Evolutionary conservation across 2,113 vertebrate genomes (phyloP), one percentile per base, ranked within the genome.

Genomic region (Mobula hypostoma): DNA sequence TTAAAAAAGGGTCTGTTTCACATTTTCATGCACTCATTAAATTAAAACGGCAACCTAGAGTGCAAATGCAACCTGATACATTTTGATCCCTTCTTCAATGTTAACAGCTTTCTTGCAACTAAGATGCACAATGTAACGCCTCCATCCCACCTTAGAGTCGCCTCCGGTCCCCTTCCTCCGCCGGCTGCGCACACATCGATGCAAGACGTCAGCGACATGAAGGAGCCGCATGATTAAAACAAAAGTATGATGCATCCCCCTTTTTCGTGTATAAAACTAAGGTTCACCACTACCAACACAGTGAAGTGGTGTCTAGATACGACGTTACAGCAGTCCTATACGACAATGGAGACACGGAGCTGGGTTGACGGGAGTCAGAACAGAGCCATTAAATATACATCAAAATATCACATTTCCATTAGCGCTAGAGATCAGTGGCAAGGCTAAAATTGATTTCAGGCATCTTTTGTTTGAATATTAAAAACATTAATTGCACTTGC

Each of bases 331-430:
- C 83, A 88, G 29, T 56, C 83, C 58, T 56, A n/a, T 63, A n/a
- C 83, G 27, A 88, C 83, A 88, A 88, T 88, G 58, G 58, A 88
- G 83, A 2, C 32, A 80, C 15, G 40, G 82, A 27, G 82, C 82
- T 58, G 82, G 36, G 78, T 32, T 80, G 82, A 85, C 24, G 83
- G 58, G 56, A 88, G 83, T 27, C 83, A 63, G 83, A n/a, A 61
- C 58, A 63, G 56, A 88, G 58, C 83, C 83, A 88, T 88, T 88
- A 88, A 88, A 88, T 63, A 88, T 88, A 83, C 80, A 83, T 63
- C 83, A 88, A 88, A 88, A 88, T 88, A 88, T 88, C 58, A 63
- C 83, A 88, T 88, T 88, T 88, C 83, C 83, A 88, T 63, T n/a
- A 63, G 83, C 83, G 58, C 61, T 88, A 58, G 3, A 11, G 56